These are phyloP conservation scores for Corydoras sp. DNA, from an alignment of 2,113 vertebrate genomes.

Conservation along the genomic window DNA sequence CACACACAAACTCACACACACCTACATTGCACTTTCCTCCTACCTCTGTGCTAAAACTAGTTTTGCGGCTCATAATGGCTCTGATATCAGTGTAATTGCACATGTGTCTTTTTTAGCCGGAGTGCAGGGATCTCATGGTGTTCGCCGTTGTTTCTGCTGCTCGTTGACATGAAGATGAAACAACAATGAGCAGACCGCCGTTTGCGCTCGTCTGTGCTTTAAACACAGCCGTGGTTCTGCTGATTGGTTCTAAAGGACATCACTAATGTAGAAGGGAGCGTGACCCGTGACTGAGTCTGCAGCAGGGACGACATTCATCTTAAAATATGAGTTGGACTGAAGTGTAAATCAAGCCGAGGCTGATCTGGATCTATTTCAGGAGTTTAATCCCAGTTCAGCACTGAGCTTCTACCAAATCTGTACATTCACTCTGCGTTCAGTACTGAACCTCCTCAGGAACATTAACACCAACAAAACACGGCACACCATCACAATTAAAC, in stretches of 20 bases:
- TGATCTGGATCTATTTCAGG: no score
- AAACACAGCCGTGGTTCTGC: background rate
- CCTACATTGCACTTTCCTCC: slow-evolving; percentile 38
- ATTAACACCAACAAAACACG: no score
- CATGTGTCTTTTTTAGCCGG: slow-evolving; percentile 1
- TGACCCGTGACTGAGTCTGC: no score
- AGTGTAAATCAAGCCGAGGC: no score
- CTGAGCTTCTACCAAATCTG: no score
- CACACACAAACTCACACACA: slow-evolving; percentile 29
- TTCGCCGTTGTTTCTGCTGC: slow-evolving; percentile 15
- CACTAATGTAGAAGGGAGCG: no score
- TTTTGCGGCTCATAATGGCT: slow-evolving; percentile 21
- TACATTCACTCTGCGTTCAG: no score
- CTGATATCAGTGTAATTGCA: slow-evolving; percentile 22
- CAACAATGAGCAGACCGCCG: background rate
- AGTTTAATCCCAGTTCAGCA: no score
- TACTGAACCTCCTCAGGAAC: no score
- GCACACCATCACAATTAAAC: no score
- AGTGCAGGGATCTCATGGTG: background rate
- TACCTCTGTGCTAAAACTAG: slow-evolving; percentile 41
- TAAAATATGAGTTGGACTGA: no score
- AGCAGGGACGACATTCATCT: no score
- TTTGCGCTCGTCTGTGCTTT: background rate
- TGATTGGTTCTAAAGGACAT: background rate
- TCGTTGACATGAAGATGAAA: slow-evolving; percentile 41